Evolutionary conservation across 2,888 invertebrate genomes (phyloP).

Genomic region (Lomographa bimaculata): DNA sequence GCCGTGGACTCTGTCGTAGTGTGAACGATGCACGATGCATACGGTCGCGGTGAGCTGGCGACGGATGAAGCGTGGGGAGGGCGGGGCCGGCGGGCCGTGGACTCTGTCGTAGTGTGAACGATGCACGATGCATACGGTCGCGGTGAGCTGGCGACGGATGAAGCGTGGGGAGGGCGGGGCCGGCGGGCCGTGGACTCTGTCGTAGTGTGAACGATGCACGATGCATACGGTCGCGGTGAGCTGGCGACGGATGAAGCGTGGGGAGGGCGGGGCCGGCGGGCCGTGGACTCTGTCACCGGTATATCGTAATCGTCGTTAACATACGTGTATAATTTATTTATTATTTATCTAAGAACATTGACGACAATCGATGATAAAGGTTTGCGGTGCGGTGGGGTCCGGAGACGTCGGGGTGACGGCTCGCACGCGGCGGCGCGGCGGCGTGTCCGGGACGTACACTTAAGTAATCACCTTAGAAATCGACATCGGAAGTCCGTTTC

Average conservation of each 20-base stretch:
- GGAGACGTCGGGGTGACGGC: constrained; percentile 38
- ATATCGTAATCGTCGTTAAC: constrained; percentile 28
- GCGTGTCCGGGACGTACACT: constrained; percentile 48
- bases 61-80: constrained; percentile 1
- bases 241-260: background rate
- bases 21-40: background rate
- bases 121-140: background rate
- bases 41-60: background rate
- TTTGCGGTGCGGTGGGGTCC: constrained; percentile 52
- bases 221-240: background rate
- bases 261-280: constrained; percentile 6
- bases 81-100: no score
- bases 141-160: background rate
- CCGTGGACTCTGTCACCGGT: constrained; percentile 15
- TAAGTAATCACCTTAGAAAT: constrained; percentile 69
- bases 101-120: no score
- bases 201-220: background rate
- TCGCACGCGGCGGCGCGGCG: constrained; percentile 36
- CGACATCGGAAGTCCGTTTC: constrained; percentile 79
- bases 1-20: no score
- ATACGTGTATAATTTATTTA: constrained; percentile 58
- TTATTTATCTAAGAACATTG: constrained; percentile 70
- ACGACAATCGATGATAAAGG: constrained; percentile 64
- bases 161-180: background rate
- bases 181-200: constrained; percentile 16